These are phyloP conservation scores for Sylvilagus bachmani DNA, from an alignment of 2,113 vertebrate genomes.

Conservation along the genomic window DNA sequence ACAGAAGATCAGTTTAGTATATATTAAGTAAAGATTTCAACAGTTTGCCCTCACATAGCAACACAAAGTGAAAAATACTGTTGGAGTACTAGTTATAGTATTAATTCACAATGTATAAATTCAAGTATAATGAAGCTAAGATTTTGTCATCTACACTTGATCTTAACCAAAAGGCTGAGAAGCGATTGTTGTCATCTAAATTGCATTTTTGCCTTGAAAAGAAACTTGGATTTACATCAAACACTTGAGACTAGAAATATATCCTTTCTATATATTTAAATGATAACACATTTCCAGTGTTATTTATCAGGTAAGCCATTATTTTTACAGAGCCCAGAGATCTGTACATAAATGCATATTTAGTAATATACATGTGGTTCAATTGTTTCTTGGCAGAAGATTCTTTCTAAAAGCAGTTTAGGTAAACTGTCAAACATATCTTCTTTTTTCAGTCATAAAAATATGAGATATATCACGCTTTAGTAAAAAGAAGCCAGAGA, in stretches of 20 bases:
- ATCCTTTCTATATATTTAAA: not conserved
- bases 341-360: not conserved
- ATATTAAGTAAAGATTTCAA: too few relatives aligned
- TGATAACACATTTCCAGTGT: not conserved
- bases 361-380: not conserved
- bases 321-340: not conserved
- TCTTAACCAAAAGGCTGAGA: too few relatives aligned
- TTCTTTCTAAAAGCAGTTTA: not conserved
- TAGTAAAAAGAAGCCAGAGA: not conserved
- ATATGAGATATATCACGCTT: not conserved
- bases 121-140: not conserved
- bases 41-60: too few relatives aligned
- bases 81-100: too few relatives aligned
- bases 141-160: not conserved
- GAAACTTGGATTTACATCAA: slow-evolving; percentile 11
- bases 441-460: not conserved
- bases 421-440: not conserved
- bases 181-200: not conserved
- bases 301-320: not conserved
- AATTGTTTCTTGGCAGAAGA: slow-evolving; percentile 19
- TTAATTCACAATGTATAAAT: too few relatives aligned
- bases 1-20: too few relatives aligned
- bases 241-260: not conserved
- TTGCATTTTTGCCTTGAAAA: not conserved
- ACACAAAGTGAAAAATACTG: too few relatives aligned